These are phyloP conservation scores for Ips typographus DNA, from an alignment of 1,140 invertebrate genomes.

Conservation along the genomic window DNA sequence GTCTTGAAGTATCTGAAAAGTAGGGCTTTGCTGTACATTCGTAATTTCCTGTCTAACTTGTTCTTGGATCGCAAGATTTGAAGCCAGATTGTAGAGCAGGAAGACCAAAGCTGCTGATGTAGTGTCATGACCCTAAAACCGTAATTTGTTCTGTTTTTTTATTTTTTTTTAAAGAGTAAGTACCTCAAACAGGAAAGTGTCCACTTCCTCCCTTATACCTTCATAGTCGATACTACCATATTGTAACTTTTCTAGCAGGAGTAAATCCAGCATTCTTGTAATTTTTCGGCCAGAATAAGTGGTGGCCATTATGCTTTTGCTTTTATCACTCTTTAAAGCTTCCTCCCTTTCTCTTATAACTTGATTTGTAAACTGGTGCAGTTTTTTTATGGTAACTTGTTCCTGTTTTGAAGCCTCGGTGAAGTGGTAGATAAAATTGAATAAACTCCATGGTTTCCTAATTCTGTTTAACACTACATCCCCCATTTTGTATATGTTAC, in stretches of 20 bases:
- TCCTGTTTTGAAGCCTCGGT: constrained; percentile 42
- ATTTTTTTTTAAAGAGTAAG: constrained; percentile 3
- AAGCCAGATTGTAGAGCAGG: constrained; percentile 57
- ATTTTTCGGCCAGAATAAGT: constrained; percentile 53
- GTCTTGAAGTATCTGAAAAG: constrained; percentile 63
- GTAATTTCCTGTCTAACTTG: constrained; percentile 67
- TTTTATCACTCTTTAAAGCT: constrained; percentile 6
- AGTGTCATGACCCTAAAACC: constrained; percentile 60
- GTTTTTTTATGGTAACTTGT: constrained; percentile 54
- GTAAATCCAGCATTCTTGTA: constrained; percentile 73
- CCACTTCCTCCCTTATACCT: constrained; percentile 80
- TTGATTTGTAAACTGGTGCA: constrained; percentile 69
- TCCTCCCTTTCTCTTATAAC: constrained; percentile 51
- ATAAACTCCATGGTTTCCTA: constrained; percentile 59
- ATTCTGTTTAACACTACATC: constrained; percentile 55
- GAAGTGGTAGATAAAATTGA: constrained; percentile 31
- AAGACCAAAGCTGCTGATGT: constrained; percentile 62
- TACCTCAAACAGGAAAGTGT: constrained; percentile 85
- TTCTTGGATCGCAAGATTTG: constrained; percentile 57
- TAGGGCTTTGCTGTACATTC: constrained; percentile 59
- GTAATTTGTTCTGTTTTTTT: background rate
- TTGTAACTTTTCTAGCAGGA: constrained; percentile 63
- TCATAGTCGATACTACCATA: constrained; percentile 60
- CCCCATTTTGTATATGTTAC: constrained; percentile 56
- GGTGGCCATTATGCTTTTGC: background rate